Conservation (phyloP, 1,140 invertebrate genomes). For the Zelostemma sp. region DNA sequence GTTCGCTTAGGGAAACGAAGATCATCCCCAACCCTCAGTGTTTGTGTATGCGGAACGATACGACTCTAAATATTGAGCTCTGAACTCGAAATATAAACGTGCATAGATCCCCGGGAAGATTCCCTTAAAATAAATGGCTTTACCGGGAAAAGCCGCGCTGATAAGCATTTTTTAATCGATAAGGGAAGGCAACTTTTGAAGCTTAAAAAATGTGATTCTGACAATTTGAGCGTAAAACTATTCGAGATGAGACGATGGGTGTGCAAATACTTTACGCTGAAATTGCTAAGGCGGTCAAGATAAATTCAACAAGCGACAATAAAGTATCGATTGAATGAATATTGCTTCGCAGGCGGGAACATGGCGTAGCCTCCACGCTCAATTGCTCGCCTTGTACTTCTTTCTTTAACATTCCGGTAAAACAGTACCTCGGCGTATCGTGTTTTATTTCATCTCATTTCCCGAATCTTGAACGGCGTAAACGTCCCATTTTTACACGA, state of each 20-base stretch:
- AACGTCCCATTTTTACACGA: no score
- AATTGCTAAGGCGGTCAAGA: conserved; percentile 47
- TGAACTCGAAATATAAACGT: no score
- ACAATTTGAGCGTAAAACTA: conserved; percentile 11
- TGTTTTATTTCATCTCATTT: conserved; percentile 34
- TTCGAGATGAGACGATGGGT: conserved; percentile 15
- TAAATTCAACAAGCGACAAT: conserved; percentile 49
- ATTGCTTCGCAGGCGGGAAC: conserved; percentile 40
- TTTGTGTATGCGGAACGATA: conserved; percentile 1
- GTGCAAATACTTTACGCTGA: conserved; percentile 32
- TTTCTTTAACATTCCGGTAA: conserved; percentile 27
- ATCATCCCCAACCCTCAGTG: background rate
- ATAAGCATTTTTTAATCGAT: no score
- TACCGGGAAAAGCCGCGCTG: no score
- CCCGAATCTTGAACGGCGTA: no score
- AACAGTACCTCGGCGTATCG: conserved; percentile 25
- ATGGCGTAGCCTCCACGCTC: conserved; percentile 22
- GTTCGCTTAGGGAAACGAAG: conserved; percentile 7
- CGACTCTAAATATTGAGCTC: no score
- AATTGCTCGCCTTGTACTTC: conserved; percentile 24
- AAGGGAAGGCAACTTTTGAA: no score
- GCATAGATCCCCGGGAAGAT: no score
- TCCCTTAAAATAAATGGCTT: no score
- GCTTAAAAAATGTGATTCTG: no score
- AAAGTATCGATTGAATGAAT: conserved; percentile 46